Evolutionary conservation across 2,113 vertebrate genomes (phyloP), one percentile per base, ranked within the genome.

Genomic region (Gallinago undulata): DNA sequence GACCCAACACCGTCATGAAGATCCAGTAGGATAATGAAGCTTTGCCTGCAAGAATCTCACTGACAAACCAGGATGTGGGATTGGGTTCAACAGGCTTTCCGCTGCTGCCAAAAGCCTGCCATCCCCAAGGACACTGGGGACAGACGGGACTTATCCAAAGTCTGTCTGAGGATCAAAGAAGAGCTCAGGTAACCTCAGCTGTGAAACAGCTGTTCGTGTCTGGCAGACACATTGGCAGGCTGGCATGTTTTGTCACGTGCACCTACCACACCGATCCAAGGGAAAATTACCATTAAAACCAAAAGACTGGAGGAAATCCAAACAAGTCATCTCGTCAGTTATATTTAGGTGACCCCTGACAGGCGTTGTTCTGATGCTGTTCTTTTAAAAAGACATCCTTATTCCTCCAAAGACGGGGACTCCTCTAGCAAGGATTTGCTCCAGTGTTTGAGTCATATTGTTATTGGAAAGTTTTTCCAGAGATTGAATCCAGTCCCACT

Each of bases 371-470:
- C 77, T 67, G 53, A 84, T 1, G 41, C 41, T 43, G 6, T 1
- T 3, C 11, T 53, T 30, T 53, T 39, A 24, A 16, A 64, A 75
- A 87, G n/a, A 18, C 11, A 74, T 21, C 37, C 17, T 27, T 53
- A 19, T 4, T 74, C n/a, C 55, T 82, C 27, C n/a, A 68, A 68
- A 64, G 45, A 9, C 0, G 0, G 15, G 0, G 1, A 35, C 30
- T 69, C 39, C 6, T 3, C 18, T 17, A 33, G 0, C 24, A 24
- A 23, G 48, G 24, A 57, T 63, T 66, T 69, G 24, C 39, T 81
- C 59, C 43, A 35, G 24, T 12, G 60, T 62, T 66, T 70, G 55
- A 93, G 28, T n/a, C 5, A 41, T 48, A 22, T 39, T 62, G 13
- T 47, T 62, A 66, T 1, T 9, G 27, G 35, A 45, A 66, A 67